Conservation (phyloP, 2,113 vertebrate species). For the Eubucco bourcierii region DNA sequence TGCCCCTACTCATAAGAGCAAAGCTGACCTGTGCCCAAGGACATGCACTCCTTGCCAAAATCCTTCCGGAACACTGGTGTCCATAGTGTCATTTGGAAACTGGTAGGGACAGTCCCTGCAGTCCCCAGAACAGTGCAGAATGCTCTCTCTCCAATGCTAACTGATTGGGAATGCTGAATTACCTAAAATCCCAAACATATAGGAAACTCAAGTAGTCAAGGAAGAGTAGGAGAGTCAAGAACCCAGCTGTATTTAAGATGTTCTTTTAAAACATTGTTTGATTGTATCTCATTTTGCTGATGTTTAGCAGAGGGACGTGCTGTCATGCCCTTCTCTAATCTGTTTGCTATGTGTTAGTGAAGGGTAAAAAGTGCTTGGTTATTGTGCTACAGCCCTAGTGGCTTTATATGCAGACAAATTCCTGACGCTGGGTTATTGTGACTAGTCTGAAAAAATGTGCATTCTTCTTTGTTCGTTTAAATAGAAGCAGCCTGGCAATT, state of each 20-base stretch:
- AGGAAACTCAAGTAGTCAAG: not conserved
- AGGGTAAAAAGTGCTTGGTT: not conserved
- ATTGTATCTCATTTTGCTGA: not conserved
- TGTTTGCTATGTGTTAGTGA: not conserved
- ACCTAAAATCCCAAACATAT: not conserved
- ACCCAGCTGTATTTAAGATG: not conserved
- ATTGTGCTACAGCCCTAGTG: not conserved
- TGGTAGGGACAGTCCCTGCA: not conserved
- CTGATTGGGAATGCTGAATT: not conserved
- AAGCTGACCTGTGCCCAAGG: not conserved
- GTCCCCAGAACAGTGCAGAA: accelerated
- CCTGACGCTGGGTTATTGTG: not conserved
- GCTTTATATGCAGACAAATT: conserved; percentile 13
- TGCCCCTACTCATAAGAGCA: accelerated
- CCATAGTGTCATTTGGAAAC: not conserved
- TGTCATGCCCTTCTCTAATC: not conserved
- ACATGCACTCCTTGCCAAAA: not conserved
- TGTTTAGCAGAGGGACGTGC: not conserved
- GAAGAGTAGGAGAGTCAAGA: not conserved
- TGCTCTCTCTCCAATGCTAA: not conserved
- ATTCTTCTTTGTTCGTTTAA: conserved; percentile 12
- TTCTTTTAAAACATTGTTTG: not conserved
- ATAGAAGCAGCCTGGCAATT: not conserved
- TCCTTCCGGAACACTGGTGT: not conserved
- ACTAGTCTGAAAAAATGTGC: conserved; percentile 1